Evolutionary conservation across 2,888 invertebrate genomes (phyloP), one percentile per base, ranked within the genome.

Genomic region (Chrysodeixis includens): DNA sequence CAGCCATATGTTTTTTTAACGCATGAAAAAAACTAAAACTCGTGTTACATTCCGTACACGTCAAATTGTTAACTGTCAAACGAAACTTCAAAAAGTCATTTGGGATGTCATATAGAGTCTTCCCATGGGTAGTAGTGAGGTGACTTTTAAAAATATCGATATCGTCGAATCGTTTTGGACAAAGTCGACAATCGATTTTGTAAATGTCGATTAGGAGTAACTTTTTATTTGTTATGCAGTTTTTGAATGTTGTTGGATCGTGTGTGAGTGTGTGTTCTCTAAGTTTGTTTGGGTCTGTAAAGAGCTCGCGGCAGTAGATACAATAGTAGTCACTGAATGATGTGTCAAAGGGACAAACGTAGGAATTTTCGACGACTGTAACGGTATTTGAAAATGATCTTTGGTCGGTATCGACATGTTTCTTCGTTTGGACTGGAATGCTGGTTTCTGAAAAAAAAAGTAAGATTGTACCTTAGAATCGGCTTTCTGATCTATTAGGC

Each of bases 1-100:
- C 90, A 0, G 92, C 91, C 93, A 93, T 93, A 59, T 92, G 92
- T 51, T 93, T 92, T 56, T 92, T 91, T 9, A 94, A 56, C 0
- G 92, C 91, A 63, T 93, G 92, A 70, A 92, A 92, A 70, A 90
- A 93, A 10, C 82, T 89, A 76, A 86, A 94, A 55, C 68, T 86
- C 69, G 30, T 52, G 0, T 72, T 78, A 40, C 92, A 95, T 76
- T 92, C 91, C 0, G 81, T 82, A 26, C 92, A 94, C 0, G 81
- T 79, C 6, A 93, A 69, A 56, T 86, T 87, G 0, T 83, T 88
- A 0, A 81, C 16, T 0, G 91, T 92, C 1, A 94, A 54, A 7
- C 81, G 78, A 60, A 92, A 94, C 68, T 90, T 90, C 0, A 94
- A 64, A 62, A 92, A 93, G 18, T 93, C 92, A 16, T 91, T 90